Conservation (phyloP, 2,113 vertebrate species). For the Odobenus rosmarus region DNA sequence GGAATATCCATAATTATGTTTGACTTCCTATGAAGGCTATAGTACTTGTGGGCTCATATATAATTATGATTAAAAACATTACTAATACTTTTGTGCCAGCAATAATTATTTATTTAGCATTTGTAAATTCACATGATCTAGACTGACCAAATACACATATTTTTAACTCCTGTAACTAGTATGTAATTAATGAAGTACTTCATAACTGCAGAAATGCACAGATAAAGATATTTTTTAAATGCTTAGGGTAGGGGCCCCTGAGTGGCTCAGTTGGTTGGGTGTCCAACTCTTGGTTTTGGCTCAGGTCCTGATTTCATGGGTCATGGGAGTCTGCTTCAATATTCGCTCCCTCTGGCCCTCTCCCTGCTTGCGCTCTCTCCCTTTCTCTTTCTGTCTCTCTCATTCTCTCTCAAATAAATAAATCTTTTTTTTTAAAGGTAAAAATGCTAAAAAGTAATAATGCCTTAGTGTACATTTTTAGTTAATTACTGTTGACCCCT, state of each 20-base stretch:
- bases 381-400: not conserved
- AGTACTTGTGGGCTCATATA: not conserved
- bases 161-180: not conserved
- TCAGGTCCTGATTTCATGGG: not conserved
- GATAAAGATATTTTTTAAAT: not conserved
- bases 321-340: not conserved
- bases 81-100: conserved; percentile 6
- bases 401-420: not conserved
- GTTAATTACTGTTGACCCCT: not conserved
- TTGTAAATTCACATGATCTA: conserved; percentile 1
- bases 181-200: not conserved
- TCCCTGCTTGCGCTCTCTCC: not conserved
- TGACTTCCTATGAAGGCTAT: not conserved
- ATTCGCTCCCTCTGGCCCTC: not conserved
- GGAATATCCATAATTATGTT: conserved; percentile 21
- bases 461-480: not conserved
- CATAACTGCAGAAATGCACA: not conserved
- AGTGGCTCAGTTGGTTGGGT: not conserved
- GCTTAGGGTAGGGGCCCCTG: not conserved
- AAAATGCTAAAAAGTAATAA: not conserved
- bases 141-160: not conserved
- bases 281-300: not conserved
- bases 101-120: conserved; percentile 26
- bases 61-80: conserved; percentile 31
- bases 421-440: not conserved